Percentiles rank a stretch among this genome's conserved stretches.
These are phyloP conservation scores for Chiloscyllium plagiosum DNA, from an alignment of 2,113 vertebrate species.

Conservation along the genomic window DNA sequence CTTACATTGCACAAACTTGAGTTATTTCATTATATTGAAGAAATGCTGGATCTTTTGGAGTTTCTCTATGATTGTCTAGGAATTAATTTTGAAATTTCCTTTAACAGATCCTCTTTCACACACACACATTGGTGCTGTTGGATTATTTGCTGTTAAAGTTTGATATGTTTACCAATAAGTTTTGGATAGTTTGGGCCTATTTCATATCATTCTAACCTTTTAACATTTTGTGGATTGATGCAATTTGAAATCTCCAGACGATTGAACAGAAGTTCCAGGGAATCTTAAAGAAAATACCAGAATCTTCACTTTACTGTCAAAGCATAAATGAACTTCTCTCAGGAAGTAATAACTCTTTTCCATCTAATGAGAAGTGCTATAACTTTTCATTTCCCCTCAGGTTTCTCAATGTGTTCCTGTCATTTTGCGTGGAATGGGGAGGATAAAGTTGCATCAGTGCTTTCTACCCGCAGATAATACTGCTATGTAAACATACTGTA, in stretches of 20 bases:
- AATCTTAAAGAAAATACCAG: neutral
- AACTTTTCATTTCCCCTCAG: neutral
- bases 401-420: neutral
- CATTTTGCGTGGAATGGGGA: neutral
- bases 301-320: neutral
- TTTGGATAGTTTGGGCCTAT: neutral
- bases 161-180: neutral
- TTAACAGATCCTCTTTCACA: neutral
- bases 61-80: neutral
- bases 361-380: neutral
- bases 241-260: neutral
- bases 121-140: neutral
- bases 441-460: neutral
- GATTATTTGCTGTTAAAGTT: neutral
- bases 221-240: neutral
- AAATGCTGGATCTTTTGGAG: neutral
- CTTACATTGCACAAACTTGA: neutral
- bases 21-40: neutral
- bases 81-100: slow-evolving; percentile 27
- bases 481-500: neutral
- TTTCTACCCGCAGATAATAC: neutral
- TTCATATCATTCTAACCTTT: neutral
- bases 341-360: neutral
- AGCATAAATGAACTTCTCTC: neutral
- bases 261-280: neutral